Conservation (phyloP, 1,140 invertebrate species). For the Orussus abietinus region DNA sequence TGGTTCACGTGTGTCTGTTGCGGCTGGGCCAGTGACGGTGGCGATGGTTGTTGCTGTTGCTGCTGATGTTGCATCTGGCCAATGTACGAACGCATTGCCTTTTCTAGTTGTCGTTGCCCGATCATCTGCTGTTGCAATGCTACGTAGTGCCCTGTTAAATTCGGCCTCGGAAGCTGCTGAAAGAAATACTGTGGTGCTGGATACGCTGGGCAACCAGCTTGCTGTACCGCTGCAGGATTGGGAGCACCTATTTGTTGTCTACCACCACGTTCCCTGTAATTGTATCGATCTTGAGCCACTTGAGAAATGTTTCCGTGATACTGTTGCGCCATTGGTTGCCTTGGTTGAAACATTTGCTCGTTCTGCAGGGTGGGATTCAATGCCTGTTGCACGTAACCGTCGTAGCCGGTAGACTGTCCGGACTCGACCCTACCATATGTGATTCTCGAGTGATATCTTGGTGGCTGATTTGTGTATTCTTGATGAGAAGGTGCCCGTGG, state of each 20-base stretch:
- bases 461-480: constrained; percentile 6
- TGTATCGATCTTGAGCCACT: constrained; percentile 18
- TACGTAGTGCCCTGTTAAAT: constrained; percentile 12
- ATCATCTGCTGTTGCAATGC: constrained; percentile 7
- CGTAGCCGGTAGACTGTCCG: constrained; percentile 8
- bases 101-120: constrained; percentile 23
- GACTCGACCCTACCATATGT: constrained; percentile 19
- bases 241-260: constrained; percentile 13
- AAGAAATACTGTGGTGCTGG: constrained; percentile 34
- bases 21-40: constrained; percentile 23
- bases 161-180: constrained; percentile 31
- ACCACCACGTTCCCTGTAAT: constrained; percentile 25
- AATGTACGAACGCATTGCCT: constrained; percentile 25
- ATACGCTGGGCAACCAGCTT: constrained; percentile 34
- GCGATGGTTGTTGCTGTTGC: constrained; percentile 7
- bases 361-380: too few relatives aligned
- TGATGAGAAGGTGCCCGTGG: constrained; percentile 14
- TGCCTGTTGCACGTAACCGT: not conserved
- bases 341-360: constrained; percentile 29
- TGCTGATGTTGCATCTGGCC: constrained; percentile 15
- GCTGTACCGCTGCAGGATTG: constrained; percentile 5
- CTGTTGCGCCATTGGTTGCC: constrained; percentile 19
- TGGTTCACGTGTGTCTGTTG: constrained; percentile 26
- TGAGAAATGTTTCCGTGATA: constrained; percentile 19
- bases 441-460: constrained; percentile 23